phyloP scores from a whole-genome alignment of 2,797 vertebrate genomes.

The Centropyge bicolor region DNA sequence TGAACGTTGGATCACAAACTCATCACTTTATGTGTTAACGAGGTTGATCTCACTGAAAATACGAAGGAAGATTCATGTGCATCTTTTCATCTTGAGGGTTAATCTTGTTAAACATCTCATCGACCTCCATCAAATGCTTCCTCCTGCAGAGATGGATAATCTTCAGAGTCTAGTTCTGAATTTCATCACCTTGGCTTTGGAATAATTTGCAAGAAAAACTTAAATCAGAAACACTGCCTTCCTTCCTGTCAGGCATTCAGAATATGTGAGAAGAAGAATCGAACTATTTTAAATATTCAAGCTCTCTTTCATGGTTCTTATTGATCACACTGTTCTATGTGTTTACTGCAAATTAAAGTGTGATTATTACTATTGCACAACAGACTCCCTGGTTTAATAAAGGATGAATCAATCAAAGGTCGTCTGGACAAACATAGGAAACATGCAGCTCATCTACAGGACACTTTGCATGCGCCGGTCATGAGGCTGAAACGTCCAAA shows the following conservation, averaged over 20 bases:
- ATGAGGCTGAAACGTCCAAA: not conserved
- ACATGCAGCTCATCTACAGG: not conserved
- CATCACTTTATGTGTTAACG: not conserved
- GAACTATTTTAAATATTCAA: not conserved
- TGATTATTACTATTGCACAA: not conserved
- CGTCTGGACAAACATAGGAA: not conserved
- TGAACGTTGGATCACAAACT: not conserved
- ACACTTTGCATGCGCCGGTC: not conserved
- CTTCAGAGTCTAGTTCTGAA: not conserved
- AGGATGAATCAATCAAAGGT: not conserved
- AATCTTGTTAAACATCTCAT: not conserved
- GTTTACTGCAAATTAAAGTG: not conserved
- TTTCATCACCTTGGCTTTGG: not conserved
- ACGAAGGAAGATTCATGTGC: not conserved
- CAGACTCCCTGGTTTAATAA: not conserved
- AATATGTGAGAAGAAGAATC: not conserved
- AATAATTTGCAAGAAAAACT: not conserved
- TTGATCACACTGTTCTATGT: not conserved
- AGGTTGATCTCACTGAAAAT: not conserved
- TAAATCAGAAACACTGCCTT: not conserved
- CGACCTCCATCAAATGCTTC: not conserved
- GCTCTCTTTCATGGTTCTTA: not conserved
- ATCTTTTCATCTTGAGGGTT: not conserved
- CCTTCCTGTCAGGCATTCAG: not conserved
- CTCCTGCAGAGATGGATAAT: not conserved